Conservation (phyloP, 2,888 invertebrate genomes). For the Oasisia sp. region DNA sequence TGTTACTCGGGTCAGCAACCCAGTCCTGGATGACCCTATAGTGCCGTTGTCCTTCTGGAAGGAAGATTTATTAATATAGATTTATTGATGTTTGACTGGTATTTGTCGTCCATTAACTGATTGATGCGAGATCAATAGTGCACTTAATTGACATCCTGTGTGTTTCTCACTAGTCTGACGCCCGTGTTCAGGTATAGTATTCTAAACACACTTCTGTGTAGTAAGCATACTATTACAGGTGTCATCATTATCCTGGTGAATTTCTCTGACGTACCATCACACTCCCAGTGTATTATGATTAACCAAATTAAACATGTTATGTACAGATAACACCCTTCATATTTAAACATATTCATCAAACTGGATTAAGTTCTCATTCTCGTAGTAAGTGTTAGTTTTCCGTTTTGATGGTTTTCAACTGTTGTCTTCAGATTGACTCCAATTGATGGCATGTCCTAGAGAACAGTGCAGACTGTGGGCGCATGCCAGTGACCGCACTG, state of each 20-base stretch:
- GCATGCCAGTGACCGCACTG: no score
- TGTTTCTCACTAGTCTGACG: background rate
- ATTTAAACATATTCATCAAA: no score
- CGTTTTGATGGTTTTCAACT: no score
- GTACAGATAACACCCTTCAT: no score
- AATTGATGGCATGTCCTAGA: no score
- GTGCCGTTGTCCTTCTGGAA: background rate
- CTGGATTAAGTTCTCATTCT: no score
- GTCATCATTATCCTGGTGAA: background rate
- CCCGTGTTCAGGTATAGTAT: background rate
- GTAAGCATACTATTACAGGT: background rate
- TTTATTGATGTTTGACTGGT: slow-evolving; percentile 7
- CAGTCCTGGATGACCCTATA: no score
- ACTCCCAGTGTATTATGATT: background rate
- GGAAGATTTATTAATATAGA: slow-evolving; percentile 8
- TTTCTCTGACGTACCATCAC: background rate
- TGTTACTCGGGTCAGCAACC: no score
- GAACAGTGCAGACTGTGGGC: no score
- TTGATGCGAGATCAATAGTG: background rate
- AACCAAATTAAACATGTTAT: no score
- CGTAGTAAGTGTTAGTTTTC: no score
- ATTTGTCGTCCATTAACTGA: background rate
- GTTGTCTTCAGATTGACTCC: no score
- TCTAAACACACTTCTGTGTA: background rate
- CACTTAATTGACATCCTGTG: background rate